Base-by-base conservation (phyloP, 2,113 vertebrate species). In the Amphiprion ocellaris region DNA sequence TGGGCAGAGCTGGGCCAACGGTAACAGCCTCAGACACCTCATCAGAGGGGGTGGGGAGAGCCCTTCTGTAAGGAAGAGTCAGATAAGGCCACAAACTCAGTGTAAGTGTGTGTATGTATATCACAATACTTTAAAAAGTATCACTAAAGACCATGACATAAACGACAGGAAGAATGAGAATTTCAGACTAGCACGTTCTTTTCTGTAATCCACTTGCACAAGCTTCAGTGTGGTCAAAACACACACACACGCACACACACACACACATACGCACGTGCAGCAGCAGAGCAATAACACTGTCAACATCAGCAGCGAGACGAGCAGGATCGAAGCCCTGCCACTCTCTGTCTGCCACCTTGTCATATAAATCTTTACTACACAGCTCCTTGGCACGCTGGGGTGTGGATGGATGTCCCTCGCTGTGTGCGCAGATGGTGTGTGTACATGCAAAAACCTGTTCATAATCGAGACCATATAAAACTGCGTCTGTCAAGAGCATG, bases 271-370 rank as follows among this genome's bases (percentile, higher is more conserved):
- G 1, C 15, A 26, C 8, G 0, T 2, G 23, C 30, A 52, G 52
- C 10, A 0, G 12, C 58, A 2, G 33, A 69, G 53, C 77, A 62
- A 76, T 79, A 79, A 82, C 60, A 66, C 74, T 81, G 78, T 86
- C 84, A 72, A 1, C 74, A 39, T 78, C 52, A 60, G 70, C 67
- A 49, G 58, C 30, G 65, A 79, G 66, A 81, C 54, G 12, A 46
- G 39, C 26, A 24, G 50, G 30, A 71, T 44, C 0, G 55, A 69
- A 63, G 88, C 58, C 52, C 77, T 69, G 81, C 78, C 79, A 61
- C 80, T 65, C 78, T 79, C 80, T 75, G 83, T 85, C 85, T 82
- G 79, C 79, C 86, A 81, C 81, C 79, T 71, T 87, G 86, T 83
- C 86, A 75, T 63, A 86, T 87, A 87, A 87, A 88, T 30, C 59